Evolutionary conservation across 2,888 invertebrate genomes (phyloP).

Genomic region (Rhyacophila evoluta): DNA sequence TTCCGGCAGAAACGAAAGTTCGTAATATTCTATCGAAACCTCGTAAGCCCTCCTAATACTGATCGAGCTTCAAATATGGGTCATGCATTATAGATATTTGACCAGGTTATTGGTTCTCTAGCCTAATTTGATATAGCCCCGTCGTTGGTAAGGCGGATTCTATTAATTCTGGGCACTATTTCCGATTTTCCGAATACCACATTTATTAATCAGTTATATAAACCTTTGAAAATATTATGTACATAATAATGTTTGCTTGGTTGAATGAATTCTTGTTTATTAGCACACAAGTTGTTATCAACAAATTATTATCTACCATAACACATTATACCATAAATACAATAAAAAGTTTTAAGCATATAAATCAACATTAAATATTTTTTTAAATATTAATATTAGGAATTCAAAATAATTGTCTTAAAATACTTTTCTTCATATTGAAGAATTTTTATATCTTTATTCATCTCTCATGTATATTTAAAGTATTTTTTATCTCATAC

Average conservation of each 20-base stretch:
- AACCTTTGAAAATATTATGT: not conserved
- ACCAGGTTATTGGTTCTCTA: slow-evolving; percentile 12
- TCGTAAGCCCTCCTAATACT: not conserved
- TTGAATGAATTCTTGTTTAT: too few species aligned
- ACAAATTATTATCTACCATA: too few species aligned
- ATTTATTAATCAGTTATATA: slow-evolving; percentile 6
- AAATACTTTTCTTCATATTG: too few species aligned
- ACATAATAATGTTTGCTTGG: not conserved
- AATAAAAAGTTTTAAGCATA: too few species aligned
- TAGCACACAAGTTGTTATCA: too few species aligned
- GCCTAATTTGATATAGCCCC: not conserved
- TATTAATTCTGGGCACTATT: not conserved
- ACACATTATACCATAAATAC: too few species aligned
- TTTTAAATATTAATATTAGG: too few species aligned
- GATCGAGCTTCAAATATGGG: slow-evolving; percentile 5
- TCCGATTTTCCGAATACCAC: not conserved
- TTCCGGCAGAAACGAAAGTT: not conserved
- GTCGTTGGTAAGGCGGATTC: not conserved
- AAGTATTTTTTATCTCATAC: too few species aligned
- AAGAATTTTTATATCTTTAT: too few species aligned
- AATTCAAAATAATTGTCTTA: too few species aligned
- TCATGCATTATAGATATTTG: slow-evolving; percentile 22
- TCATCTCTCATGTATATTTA: too few species aligned
- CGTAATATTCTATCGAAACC: not conserved
- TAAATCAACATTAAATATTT: too few species aligned